Percentiles rank a stretch among this genome's conserved stretches.
These are phyloP conservation scores for Tinea trinotella DNA, from an alignment of 2,888 invertebrate genomes.

Conservation along the genomic window DNA sequence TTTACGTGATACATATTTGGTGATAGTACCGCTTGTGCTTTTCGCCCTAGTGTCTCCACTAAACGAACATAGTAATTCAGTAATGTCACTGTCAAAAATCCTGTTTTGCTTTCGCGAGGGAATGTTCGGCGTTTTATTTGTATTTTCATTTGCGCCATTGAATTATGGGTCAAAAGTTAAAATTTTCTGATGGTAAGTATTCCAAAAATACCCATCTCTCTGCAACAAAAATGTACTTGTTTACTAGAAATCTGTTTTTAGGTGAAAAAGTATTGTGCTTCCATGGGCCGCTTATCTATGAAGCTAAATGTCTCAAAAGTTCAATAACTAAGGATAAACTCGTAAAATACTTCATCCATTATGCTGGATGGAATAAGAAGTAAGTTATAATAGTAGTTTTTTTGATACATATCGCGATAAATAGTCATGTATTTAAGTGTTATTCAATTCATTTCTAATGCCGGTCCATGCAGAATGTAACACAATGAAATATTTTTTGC, in stretches of 20 bases:
- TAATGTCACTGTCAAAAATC: no score
- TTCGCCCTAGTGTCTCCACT: no score
- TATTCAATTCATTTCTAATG: no score
- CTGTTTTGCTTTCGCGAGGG: no score
- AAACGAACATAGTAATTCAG: no score
- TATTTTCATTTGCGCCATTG: neutral
- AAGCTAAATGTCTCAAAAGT: conserved; percentile 94
- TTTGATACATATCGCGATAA: no score
- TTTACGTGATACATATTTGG: no score
- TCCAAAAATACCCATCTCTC: neutral
- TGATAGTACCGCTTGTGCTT: no score
- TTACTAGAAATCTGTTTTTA: conserved; percentile 33
- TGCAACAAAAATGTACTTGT: neutral
- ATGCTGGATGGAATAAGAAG: conserved; percentile 99
- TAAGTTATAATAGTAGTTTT: no score
- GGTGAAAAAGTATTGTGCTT: conserved; percentile 95
- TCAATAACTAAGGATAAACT: conserved; percentile 88
- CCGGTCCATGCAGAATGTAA: no score
- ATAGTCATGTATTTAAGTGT: no score
- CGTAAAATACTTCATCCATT: conserved; percentile 93
- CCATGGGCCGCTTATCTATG: conserved; percentile 96
- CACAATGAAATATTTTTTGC: no score
- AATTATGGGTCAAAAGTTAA: neutral
- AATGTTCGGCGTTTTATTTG: neutral
- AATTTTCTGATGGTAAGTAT: neutral